phyloP scores from a whole-genome alignment of 2,797 vertebrate genomes.

The Anguilla pacifica region DNA sequence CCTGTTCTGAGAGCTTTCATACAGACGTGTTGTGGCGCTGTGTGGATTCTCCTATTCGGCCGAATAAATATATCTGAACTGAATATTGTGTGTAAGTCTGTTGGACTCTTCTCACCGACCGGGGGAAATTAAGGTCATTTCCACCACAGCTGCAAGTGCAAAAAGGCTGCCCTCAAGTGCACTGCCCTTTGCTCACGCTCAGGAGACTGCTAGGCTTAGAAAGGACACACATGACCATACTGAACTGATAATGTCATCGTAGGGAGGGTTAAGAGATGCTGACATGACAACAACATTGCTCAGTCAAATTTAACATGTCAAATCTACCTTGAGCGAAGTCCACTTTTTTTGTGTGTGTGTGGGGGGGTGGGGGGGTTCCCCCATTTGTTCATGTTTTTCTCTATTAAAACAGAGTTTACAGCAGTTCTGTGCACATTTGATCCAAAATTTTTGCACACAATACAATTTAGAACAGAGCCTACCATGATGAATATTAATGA shows the following conservation, averaged over 20 bases:
- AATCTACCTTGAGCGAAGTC: slow-evolving; percentile 5
- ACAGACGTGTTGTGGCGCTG: no score
- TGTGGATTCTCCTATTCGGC: no score
- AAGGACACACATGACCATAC: not conserved
- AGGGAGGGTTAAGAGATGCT: not conserved
- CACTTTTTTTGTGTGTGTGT: not conserved
- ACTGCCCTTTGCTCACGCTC: not conserved
- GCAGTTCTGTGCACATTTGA: not conserved
- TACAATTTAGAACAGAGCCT: no score
- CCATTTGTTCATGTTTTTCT: no score
- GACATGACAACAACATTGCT: slow-evolving; percentile 12
- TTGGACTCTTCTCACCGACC: no score
- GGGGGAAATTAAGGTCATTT: no score
- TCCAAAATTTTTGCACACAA: no score
- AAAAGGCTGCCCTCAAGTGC: not conserved
- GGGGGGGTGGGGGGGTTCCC: not conserved
- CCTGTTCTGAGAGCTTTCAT: no score
- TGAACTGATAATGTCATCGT: not conserved
- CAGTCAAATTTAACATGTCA: not conserved
- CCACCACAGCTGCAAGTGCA: not conserved
- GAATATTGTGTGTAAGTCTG: no score
- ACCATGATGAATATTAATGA: no score
- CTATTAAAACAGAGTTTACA: not conserved
- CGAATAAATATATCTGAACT: no score
- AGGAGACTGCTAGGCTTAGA: no score